phyloP scores from a whole-genome alignment of 2,113 vertebrate species.

The Onychostoma macrolepis region DNA sequence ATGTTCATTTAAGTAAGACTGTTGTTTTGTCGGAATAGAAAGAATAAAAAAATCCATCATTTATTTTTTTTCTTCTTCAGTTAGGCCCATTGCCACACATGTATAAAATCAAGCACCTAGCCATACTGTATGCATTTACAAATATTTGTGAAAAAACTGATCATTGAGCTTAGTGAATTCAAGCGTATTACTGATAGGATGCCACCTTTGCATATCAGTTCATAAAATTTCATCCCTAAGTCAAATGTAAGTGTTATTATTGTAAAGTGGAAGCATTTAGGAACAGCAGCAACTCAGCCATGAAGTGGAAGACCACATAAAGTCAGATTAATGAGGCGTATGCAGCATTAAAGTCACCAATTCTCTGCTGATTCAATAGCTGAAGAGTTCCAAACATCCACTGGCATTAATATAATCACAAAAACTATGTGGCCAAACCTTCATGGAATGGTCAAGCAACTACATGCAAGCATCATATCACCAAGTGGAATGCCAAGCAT shows the following conservation, averaged over 20 bases:
- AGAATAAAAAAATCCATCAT: no score
- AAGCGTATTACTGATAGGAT: neutral
- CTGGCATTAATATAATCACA: no score
- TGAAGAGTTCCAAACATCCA: no score
- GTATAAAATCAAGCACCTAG: neutral
- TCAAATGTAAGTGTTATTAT: neutral
- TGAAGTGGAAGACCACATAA: neutral
- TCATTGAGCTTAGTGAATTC: neutral
- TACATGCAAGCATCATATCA: no score
- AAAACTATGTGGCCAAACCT: no score
- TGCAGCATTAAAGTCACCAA: neutral
- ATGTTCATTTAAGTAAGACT: no score
- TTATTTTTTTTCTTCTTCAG: neutral
- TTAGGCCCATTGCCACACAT: neutral
- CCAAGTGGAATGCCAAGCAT: no score
- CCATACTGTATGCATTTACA: neutral
- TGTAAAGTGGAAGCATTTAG: neutral
- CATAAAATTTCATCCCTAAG: neutral
- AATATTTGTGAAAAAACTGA: neutral
- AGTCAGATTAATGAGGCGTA: neutral
- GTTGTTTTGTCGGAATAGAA: no score
- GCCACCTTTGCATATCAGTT: neutral
- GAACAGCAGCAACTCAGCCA: constrained; percentile 1
- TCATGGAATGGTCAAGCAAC: no score
- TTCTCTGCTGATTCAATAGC: no score